Conservation (phyloP, 1,140 invertebrate genomes). For the Drosophila funebris region DNA sequence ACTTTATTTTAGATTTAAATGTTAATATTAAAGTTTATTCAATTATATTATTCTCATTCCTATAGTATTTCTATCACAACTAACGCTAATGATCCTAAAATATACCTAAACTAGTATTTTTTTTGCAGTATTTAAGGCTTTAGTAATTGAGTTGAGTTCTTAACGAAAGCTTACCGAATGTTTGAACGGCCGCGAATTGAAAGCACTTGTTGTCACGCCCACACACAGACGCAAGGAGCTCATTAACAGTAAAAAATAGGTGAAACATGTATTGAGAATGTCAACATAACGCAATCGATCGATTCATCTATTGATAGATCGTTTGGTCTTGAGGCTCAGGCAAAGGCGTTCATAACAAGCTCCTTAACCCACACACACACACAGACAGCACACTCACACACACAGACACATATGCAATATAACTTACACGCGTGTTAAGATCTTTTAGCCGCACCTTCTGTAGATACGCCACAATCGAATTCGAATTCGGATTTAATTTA, state of each 20-base stretch:
- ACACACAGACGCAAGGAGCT: constrained; percentile 19
- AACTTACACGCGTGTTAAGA: constrained; percentile 36
- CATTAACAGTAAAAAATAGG: constrained; percentile 44
- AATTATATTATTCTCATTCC: no score
- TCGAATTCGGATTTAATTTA: constrained; percentile 59
- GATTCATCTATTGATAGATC: constrained; percentile 24
- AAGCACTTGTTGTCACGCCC: constrained; percentile 59
- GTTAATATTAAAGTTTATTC: no score
- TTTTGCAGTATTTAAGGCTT: not conserved
- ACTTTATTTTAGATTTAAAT: not conserved
- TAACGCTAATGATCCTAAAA: no score
- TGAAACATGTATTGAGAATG: constrained; percentile 42
- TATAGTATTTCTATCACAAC: no score
- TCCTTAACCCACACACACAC: constrained; percentile 12
- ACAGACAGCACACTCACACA: constrained; percentile 5
- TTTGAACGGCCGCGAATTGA: not conserved
- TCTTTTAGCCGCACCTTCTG: constrained; percentile 42
- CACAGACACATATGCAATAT: constrained; percentile 1
- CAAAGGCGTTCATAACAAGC: constrained; percentile 13
- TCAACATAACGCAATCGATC: constrained; percentile 31
- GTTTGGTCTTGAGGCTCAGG: not conserved
- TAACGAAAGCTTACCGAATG: not conserved
- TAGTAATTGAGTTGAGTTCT: not conserved
- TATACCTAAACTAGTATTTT: no score
- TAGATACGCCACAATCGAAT: constrained; percentile 21